Evolutionary conservation across 2,113 vertebrate species (phyloP), one percentile per base, ranked within the genome.

Genomic region (Ciconia maguari): DNA sequence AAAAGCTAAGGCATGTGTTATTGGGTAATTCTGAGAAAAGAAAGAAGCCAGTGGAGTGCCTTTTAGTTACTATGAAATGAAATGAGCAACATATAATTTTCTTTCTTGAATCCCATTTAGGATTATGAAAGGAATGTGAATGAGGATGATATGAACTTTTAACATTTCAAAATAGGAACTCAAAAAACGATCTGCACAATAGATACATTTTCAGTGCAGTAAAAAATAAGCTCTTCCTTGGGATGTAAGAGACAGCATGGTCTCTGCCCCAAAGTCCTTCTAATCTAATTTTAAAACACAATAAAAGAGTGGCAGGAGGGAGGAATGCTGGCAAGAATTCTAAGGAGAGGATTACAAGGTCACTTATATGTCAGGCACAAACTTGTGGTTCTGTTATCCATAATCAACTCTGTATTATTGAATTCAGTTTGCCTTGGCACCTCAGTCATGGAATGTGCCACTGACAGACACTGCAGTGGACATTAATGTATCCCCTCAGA

Each of bases 331-430:
- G 79, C n/a, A 86, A 88, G 96, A 96, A 96, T 96, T 94, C 93
- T 96, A 95, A 95, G 69, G 69, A 94, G 83, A 82, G 77, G 83
- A 96, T 96, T 95, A 96, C 91, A 96, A 95, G 94, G 94, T 96
- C 94, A 76, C 81, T 94, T 79, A 85, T 34, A 87, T 87, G 91
- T 95, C 94, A 97, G 77, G 87, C 70, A 77, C 81, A 94, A 89
- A 95, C 70, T 82, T 93, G 89, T 89, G 78, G 36, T 91, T 96
- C 89, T 91, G 66, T 79, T 94, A 93, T 72, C 77, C 89, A 65
- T 94, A 95, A 95, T 95, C 91, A 94, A n/a, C 81, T 91, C 87
- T 51, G 17, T 30, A 74, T 95, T 96, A 95, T 36, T 94, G 75
- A 92, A 95, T 95, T 93, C 66, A 72, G 49, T 79, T 94, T 94